Percentiles rank a stretch among this genome's conserved stretches.
Conservation (phyloP, 2,888 invertebrate species). For the Phaedon cochleariae region DNA sequence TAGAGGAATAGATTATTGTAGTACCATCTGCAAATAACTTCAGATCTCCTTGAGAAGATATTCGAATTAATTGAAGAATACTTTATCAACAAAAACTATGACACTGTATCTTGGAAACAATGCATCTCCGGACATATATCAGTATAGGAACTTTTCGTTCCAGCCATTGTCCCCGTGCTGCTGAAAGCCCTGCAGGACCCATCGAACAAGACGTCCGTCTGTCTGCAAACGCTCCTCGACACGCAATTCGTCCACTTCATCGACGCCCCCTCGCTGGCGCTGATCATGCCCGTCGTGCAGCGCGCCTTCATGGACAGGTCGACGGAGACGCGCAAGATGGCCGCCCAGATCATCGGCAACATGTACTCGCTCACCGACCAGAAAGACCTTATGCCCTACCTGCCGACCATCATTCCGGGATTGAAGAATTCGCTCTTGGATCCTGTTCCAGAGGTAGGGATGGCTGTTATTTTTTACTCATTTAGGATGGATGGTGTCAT, state of each 20-base stretch:
- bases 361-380: slow-evolving; percentile 99
- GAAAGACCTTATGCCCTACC: slow-evolving; percentile 95
- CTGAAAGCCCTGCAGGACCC: slow-evolving; percentile 95
- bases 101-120: too few relatives aligned
- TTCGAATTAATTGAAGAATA: too few relatives aligned
- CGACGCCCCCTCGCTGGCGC: slow-evolving; percentile 96
- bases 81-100: too few relatives aligned
- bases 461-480: too few relatives aligned
- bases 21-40: too few relatives aligned
- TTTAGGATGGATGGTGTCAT: too few relatives aligned
- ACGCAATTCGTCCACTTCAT: slow-evolving; percentile 99
- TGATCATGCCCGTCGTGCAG: slow-evolving; percentile 99
- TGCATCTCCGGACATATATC: too few relatives aligned
- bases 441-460: slow-evolving; percentile 86
- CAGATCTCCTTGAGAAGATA: too few relatives aligned
- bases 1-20: too few relatives aligned
- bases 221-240: slow-evolving; percentile 92
- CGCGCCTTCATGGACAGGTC: slow-evolving; percentile 97
- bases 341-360: slow-evolving; percentile 99
- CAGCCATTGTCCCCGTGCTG: slow-evolving; percentile 86
- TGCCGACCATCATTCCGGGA: slow-evolving; percentile 96
- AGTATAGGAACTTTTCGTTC: too few relatives aligned
- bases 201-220: slow-evolving; percentile 90
- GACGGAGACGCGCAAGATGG: slow-evolving; percentile 98
- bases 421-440: slow-evolving; percentile 94